Percentiles rank a stretch among this genome's conserved stretches.
phyloP scores from a whole-genome alignment of 2,797 vertebrate genomes.

The Pipistrellus pipistrellus region DNA sequence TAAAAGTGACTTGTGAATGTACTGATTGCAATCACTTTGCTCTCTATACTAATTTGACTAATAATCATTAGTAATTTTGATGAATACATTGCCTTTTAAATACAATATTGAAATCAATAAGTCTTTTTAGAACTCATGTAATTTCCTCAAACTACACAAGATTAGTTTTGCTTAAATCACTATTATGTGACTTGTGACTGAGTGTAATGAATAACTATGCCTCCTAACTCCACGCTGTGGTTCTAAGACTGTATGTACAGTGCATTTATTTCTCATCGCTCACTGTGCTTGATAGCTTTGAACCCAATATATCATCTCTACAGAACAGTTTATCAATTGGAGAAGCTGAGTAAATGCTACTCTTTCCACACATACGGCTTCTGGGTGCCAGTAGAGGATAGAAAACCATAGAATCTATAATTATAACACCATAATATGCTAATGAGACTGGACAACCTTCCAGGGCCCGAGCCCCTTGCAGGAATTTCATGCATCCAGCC shows the following conservation, averaged over 20 bases:
- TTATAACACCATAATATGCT: no score
- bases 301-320: slow-evolving; percentile 21
- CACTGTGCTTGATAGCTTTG: slow-evolving; percentile 31
- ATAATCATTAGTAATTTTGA: slow-evolving; percentile 51
- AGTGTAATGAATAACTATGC: not conserved
- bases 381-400: slow-evolving; percentile 30
- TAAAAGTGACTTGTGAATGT: slow-evolving; percentile 2
- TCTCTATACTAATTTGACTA: slow-evolving; percentile 33
- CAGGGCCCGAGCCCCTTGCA: no score
- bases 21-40: slow-evolving; percentile 36
- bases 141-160: slow-evolving; percentile 57
- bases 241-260: slow-evolving; percentile 29
- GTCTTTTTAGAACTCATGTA: slow-evolving; percentile 14
- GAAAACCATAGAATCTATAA: slow-evolving; percentile 5
- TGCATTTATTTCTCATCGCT: slow-evolving; percentile 49
- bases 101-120: slow-evolving; percentile 40
- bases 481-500: no score
- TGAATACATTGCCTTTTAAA: slow-evolving; percentile 55
- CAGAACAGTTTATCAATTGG: slow-evolving; percentile 50
- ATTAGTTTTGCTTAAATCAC: slow-evolving; percentile 67
- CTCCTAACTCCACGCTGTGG: not conserved
- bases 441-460: no score
- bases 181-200: slow-evolving; percentile 4
- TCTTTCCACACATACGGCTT: slow-evolving; percentile 46
- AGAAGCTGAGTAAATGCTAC: slow-evolving; percentile 31